These are phyloP conservation scores for Drosophila nigrodunni DNA, from an alignment of 1,140 invertebrate species.

Conservation along the genomic window DNA sequence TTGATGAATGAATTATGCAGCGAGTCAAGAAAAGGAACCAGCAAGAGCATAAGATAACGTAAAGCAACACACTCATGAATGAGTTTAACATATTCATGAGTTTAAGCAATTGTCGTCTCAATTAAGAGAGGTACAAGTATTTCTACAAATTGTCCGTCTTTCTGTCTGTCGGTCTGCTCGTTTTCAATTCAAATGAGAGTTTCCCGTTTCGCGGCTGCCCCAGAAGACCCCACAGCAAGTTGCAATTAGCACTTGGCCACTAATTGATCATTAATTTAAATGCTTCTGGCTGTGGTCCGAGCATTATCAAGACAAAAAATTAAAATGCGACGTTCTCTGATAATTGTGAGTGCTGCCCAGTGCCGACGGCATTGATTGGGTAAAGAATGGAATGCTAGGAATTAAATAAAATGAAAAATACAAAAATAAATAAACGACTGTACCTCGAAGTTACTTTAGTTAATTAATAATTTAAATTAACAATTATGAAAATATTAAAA, in stretches of 20 bases:
- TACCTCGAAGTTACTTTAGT: background rate
- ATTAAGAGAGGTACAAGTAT: slow-evolving; percentile 41
- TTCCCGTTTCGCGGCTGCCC: slow-evolving; percentile 9
- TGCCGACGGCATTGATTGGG: slow-evolving; percentile 49
- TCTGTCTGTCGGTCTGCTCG: background rate
- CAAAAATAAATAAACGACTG: background rate
- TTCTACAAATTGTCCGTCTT: too few relatives aligned
- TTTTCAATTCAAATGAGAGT: slow-evolving; percentile 34
- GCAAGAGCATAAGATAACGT: too few relatives aligned
- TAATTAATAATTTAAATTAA: background rate
- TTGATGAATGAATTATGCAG: slow-evolving; percentile 1
- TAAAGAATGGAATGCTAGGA: background rate
- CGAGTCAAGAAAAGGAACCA: background rate
- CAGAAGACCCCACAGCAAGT: slow-evolving; percentile 37
- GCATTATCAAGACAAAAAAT: background rate
- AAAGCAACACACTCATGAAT: slow-evolving; percentile 1
- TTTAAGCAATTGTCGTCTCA: slow-evolving; percentile 46
- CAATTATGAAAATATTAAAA: too few relatives aligned
- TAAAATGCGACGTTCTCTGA: slow-evolving; percentile 4
- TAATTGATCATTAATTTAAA: slow-evolving; percentile 66
- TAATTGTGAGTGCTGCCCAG: slow-evolving; percentile 12
- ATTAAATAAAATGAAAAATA: background rate
- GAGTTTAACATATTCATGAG: slow-evolving; percentile 29
- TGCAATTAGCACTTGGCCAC: slow-evolving; percentile 59
- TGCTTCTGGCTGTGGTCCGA: slow-evolving; percentile 20